Conservation (phyloP, 2,888 invertebrate genomes). For the Digitonthophagus gazella region DNA sequence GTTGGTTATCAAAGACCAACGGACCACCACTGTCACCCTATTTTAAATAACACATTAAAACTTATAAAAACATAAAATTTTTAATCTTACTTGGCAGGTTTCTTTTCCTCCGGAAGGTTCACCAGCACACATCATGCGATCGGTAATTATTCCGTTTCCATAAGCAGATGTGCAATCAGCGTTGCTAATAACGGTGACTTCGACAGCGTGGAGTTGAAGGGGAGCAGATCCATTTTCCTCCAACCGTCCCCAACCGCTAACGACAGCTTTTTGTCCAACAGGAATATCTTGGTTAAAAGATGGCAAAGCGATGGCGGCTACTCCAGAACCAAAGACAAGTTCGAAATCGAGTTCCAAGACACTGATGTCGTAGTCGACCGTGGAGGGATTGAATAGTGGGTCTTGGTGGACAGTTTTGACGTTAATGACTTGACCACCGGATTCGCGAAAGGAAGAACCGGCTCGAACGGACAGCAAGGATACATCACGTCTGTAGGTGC, state of each 20-base stretch:
- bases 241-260: slow-evolving; percentile 31
- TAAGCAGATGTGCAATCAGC: slow-evolving; percentile 28
- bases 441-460: slow-evolving; percentile 18
- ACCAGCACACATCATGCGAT: no score
- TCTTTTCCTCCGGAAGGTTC: slow-evolving; percentile 31
- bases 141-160: slow-evolving; percentile 22
- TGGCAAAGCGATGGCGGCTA: no score
- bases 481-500: slow-evolving; percentile 22
- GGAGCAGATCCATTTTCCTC: slow-evolving; percentile 22
- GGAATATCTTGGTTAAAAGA: slow-evolving; percentile 7
- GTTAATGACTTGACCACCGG: slow-evolving; percentile 26
- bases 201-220: slow-evolving; percentile 26
- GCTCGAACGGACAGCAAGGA: slow-evolving; percentile 18
- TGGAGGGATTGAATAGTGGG: slow-evolving; percentile 33
- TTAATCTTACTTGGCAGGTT: slow-evolving; percentile 31
- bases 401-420: slow-evolving; percentile 33
- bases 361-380: slow-evolving; percentile 42
- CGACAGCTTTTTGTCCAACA: slow-evolving; percentile 19
- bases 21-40: slow-evolving; percentile 43
- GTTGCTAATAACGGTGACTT: slow-evolving; percentile 27
- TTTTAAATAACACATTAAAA: no score
- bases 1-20: slow-evolving; percentile 32
- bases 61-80: no score
- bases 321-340: no score
- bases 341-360: no score